These are phyloP conservation scores for Tetranychus piercei DNA, from an alignment of 2,888 invertebrate species.

Conservation along the genomic window DNA sequence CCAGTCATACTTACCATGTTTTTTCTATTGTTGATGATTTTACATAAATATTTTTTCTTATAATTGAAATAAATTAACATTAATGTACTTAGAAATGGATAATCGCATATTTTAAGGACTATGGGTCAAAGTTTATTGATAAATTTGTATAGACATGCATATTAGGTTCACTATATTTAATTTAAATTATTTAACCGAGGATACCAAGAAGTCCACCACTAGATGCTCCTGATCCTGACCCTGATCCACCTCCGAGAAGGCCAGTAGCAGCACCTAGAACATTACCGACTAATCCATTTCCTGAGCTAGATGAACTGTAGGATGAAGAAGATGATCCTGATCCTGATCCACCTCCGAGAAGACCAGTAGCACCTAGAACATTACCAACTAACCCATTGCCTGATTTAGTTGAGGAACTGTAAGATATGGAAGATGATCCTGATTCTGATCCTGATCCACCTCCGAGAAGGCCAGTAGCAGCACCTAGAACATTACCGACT, in stretches of 20 bases:
- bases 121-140: too few species aligned
- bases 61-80: too few species aligned
- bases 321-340: neutral
- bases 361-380: neutral
- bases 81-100: too few species aligned
- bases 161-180: too few species aligned
- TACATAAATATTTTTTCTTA: too few species aligned
- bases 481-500: neutral
- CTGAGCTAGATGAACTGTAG: neutral
- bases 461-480: neutral
- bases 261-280: neutral
- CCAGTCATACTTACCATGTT: too few species aligned
- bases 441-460: neutral
- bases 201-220: neutral
- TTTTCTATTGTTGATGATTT: too few species aligned
- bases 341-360: neutral
- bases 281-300: neutral
- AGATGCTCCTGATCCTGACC: neutral
- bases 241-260: neutral
- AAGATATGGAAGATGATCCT: neutral
- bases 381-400: too few species aligned
- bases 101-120: too few species aligned
- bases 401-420: neutral
- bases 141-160: too few species aligned
- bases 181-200: neutral